Base-by-base conservation (phyloP, 30 jellyfish, hydroid and myxozoan genomes). In the Aurelia sp. region DNA sequence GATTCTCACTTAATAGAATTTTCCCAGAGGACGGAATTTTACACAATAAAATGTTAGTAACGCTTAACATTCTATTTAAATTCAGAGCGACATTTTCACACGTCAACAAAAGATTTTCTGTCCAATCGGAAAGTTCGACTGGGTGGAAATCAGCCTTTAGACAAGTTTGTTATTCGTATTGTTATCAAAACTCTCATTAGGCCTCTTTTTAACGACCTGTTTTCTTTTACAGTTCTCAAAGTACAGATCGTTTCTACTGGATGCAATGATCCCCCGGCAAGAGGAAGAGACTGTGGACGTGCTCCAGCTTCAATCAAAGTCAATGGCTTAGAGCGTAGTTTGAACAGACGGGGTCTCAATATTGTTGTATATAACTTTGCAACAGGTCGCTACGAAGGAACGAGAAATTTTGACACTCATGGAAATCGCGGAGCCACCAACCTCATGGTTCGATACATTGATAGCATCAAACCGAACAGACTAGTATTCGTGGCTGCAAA, bases 261-360 rank as follows among this genome's bases (percentile, higher is more conserved):
- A 22, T 86, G 96, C 78, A 67, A 57, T 48, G 94, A 85, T 27
- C 78, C 79, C 16, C 69, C 69, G 4, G 73, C 82, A 76, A 76
- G 47, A 30, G 85, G 90, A 5, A 51, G 40, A 44, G 59, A 65
- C 72, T 86, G 96, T 50, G 86, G 19, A 3, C 31, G 51, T 17
- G 63, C 90, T n/a, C 78, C 33, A n/a, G 86, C 80, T 4, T 68
- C 89, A 8, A 80, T 88, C 72, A 88, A 58, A 72, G 79, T 88
- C 60, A 88, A 88, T 60, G 97, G 97, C 15, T 24, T 70, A 15
- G 91, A 88, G 63, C 50, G 88, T 22, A 65, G 92, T 35, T 2
- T 48, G 17, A 74, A 33, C 79, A 60, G 79, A 40, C 87, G 92
- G 17, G 97, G 97, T 4, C 70, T 88, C 44, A 88, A 88, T 66